phyloP scores from a whole-genome alignment of 2,888 invertebrate species.

The Agriopis aurantiaria region DNA sequence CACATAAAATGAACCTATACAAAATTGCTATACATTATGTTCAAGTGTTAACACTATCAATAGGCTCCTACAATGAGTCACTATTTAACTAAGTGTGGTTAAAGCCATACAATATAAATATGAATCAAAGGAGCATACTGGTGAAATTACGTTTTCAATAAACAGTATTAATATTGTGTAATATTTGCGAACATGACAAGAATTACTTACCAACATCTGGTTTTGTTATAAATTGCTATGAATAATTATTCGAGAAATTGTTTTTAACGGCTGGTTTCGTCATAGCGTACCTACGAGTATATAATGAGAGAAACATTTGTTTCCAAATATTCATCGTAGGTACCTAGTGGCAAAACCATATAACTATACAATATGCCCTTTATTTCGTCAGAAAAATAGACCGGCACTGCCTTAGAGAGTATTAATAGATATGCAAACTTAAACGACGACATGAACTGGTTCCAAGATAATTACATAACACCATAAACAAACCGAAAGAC shows the following conservation, averaged over 20 bases:
- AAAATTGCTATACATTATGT: not conserved
- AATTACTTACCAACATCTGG: slow-evolving; percentile 21
- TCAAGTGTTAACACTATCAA: not conserved
- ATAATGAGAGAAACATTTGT: not conserved
- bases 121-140: slow-evolving; percentile 10
- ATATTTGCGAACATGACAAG: slow-evolving; percentile 14
- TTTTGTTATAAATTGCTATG: slow-evolving; percentile 21
- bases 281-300: too few relatives aligned
- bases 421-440: slow-evolving; percentile 13
- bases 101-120: slow-evolving; percentile 15
- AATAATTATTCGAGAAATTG: slow-evolving; percentile 18
- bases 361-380: slow-evolving; percentile 8
- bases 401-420: not conserved
- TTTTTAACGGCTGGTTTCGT: not conserved
- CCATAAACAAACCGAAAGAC: slow-evolving; percentile 57
- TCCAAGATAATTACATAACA: slow-evolving; percentile 53
- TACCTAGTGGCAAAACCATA: not conserved
- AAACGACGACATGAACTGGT: slow-evolving; percentile 23
- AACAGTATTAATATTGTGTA: slow-evolving; percentile 20
- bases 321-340: not conserved
- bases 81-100: slow-evolving; percentile 17
- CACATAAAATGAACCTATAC: not conserved
- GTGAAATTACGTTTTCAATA: slow-evolving; percentile 23
- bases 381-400: slow-evolving; percentile 10
- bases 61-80: slow-evolving; percentile 24